A percentile compares a stretch with the other conserved stretches of the same genome.
phyloP scores from a whole-genome alignment of 2,797 vertebrate species.

The Lutjanus argentimaculatus region DNA sequence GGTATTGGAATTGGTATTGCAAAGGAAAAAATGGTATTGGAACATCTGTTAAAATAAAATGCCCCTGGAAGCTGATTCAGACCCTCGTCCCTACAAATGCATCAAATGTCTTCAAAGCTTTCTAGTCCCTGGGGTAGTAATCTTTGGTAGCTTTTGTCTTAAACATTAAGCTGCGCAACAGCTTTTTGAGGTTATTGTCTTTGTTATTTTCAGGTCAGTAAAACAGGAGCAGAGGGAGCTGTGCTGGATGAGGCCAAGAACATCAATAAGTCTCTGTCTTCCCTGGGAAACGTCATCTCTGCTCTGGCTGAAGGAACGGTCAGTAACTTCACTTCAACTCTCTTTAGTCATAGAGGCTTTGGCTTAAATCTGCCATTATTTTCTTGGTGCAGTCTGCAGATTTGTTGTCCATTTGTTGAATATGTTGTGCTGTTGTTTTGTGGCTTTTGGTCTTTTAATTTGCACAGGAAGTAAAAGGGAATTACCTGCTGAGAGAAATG shows the following conservation, averaged over 20 bases:
- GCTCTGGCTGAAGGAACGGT: slow-evolving; percentile 96
- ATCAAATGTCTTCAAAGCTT: no score
- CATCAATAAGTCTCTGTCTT: slow-evolving; percentile 98
- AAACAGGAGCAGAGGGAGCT: slow-evolving; percentile 98
- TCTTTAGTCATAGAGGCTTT: neutral
- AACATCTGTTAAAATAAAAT: no score
- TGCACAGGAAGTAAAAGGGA: neutral
- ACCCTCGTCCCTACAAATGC: no score
- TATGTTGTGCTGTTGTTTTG: neutral
- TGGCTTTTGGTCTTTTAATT: neutral
- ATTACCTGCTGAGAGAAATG: neutral
- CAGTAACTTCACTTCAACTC: slow-evolving; percentile 65
- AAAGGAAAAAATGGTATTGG: no score
- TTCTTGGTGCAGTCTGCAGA: neutral
- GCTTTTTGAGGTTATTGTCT: slow-evolving; percentile 14
- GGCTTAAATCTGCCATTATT: neutral
- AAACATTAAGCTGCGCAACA: neutral
- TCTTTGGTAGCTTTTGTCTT: neutral
- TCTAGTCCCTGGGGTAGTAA: no score
- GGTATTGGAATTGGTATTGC: no score
- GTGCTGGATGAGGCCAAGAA: slow-evolving; percentile 98
- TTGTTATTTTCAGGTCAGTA: slow-evolving; percentile 91
- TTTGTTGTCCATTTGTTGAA: neutral
- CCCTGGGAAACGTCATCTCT: slow-evolving; percentile 98
- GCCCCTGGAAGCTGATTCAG: no score